Base-by-base conservation (phyloP, 2,888 invertebrate species). In the Julus scanicus region DNA sequence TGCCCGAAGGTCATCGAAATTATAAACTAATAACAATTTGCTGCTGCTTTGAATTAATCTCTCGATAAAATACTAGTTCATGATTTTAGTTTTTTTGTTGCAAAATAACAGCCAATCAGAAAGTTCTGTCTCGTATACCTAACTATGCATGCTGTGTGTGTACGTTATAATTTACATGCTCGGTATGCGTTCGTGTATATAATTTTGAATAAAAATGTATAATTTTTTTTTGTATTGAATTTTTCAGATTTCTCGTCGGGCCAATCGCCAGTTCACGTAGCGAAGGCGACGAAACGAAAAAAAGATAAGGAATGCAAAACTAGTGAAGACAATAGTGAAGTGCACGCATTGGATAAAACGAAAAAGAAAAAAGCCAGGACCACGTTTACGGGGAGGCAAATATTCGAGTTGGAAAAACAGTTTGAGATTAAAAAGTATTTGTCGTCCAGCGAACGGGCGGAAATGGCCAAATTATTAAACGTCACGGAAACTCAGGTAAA, bases 401-500 rank as follows among this genome's bases (percentile, higher is more conserved):
- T 98, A 92, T 98, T 98, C 93, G 98, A 98, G 93, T 94, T 99
- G 92, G 98, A 98, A 93, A 97, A 97, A 92, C 96, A 98, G 93
- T 98, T 98, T 92, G 98, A 98, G 89, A 94, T 96, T 91, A 98
- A 98, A 94, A 98, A 98, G 93, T 98, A 98, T 93, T 94, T 98
- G 90, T 98, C 97, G 90, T 98, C 98, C 40, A 97, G 97, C 89
- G 98, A 98, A 92, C 93, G 98, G 90, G 96, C 97, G 57, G 98
- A 98, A 91, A 97, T 98, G 97, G 98, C 98, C 40, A 96, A 97
- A 91, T 93, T 97, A 89, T 94, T 98, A 89, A 97, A 96, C 92
- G 98, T 98, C 89, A 98, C 98, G 0, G 98, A 98, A 93, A 98
- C 98, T 71, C 98, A 98, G 96, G 98, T 98, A 92, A 93, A 94